Evolutionary conservation across 2,797 vertebrate species (phyloP).

Genomic region (Remorina albescens): DNA sequence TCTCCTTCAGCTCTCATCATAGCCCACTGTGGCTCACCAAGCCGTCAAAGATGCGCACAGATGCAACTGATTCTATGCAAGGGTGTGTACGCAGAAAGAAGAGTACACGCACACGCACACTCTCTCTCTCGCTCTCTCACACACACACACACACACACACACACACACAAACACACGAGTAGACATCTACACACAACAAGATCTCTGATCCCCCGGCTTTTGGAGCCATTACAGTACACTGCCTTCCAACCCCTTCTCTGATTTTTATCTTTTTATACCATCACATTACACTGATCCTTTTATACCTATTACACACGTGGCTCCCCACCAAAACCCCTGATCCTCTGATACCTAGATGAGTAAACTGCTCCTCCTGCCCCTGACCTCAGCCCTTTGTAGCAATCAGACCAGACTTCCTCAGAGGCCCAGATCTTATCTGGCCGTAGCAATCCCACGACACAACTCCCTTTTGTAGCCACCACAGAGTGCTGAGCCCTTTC

Average conservation of each 20-base stretch:
- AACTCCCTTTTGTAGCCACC: slow-evolving; percentile 78
- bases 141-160: slow-evolving; percentile 28
- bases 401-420: slow-evolving; percentile 85
- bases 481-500: slow-evolving; percentile 77
- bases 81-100: slow-evolving; percentile 32
- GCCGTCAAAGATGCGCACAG: slow-evolving; percentile 61
- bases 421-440: slow-evolving; percentile 84
- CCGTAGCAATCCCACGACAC: slow-evolving; percentile 81
- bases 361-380: slow-evolving; percentile 82
- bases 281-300: slow-evolving; percentile 85
- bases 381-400: slow-evolving; percentile 85
- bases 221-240: slow-evolving; percentile 79
- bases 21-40: slow-evolving; percentile 45
- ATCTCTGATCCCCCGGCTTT: slow-evolving; percentile 80
- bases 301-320: slow-evolving; percentile 82
- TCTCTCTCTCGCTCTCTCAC: no score
- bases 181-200: slow-evolving; percentile 61
- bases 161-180: slow-evolving; percentile 35
- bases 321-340: slow-evolving; percentile 76
- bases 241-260: slow-evolving; percentile 71
- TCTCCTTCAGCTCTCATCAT: slow-evolving; percentile 56
- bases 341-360: slow-evolving; percentile 83
- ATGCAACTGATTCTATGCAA: slow-evolving; percentile 47
- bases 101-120: slow-evolving; percentile 12
- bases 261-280: slow-evolving; percentile 85